phyloP scores from a whole-genome alignment of 2,888 invertebrate genomes.

The Polylopha cassiicola region DNA sequence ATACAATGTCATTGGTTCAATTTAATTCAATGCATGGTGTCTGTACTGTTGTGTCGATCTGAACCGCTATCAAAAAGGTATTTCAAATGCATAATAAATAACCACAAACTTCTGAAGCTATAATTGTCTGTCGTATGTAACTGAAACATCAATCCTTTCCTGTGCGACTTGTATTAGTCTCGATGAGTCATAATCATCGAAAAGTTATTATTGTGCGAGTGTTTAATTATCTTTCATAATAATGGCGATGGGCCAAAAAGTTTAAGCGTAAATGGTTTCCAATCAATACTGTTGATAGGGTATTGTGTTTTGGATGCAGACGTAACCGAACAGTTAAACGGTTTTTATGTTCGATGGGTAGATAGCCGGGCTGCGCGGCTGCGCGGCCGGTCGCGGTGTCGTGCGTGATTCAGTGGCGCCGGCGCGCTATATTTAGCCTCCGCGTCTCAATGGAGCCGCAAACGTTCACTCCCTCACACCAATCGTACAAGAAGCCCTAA shows the following conservation, averaged over 20 bases:
- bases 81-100: no score
- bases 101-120: no score
- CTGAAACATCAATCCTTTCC: conserved; percentile 1
- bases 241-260: conserved; percentile 15
- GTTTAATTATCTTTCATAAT: conserved; percentile 13
- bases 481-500: background rate
- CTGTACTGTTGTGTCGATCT: no score
- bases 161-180: conserved; percentile 1
- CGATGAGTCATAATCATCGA: conserved; percentile 14
- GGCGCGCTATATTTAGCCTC: conserved; percentile 18
- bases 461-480: no score
- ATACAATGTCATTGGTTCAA: no score
- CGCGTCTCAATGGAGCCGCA: conserved; percentile 21
- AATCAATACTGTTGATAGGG: conserved; percentile 3
- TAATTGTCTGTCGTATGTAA: conserved; percentile 9
- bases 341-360: conserved; percentile 17
- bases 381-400: conserved; percentile 10
- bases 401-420: conserved; percentile 15
- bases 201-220: background rate
- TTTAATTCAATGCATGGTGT: no score
- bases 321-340: conserved; percentile 17
- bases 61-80: no score
- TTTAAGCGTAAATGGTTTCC: conserved; percentile 1
- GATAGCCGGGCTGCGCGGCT: conserved; percentile 12
- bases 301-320: conserved; percentile 19